These are phyloP conservation scores for Entomobrya multifasciata DNA, from an alignment of 2,888 invertebrate genomes.

Conservation along the genomic window DNA sequence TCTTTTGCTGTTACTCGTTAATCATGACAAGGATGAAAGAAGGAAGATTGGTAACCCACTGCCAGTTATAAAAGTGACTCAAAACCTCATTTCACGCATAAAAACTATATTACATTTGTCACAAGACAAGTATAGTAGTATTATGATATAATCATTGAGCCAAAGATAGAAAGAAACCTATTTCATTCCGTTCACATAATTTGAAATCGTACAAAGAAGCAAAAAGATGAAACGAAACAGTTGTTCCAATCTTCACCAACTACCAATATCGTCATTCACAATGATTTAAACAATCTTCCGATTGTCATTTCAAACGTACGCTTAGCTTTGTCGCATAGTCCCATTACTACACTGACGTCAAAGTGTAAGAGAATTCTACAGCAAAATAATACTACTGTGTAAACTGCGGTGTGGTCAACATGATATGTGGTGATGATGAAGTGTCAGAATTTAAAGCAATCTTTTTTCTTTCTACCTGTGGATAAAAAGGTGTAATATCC, in stretches of 20 bases:
- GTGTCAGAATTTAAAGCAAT: background rate
- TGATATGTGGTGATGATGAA: constrained; percentile 32
- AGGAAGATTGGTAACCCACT: constrained; percentile 48
- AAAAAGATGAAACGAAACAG: constrained; percentile 42
- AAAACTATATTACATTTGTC: constrained; percentile 68
- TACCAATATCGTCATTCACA: background rate
- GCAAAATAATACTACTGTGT: background rate
- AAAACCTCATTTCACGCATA: constrained; percentile 72
- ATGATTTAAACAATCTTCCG: no score
- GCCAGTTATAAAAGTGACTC: constrained; percentile 62
- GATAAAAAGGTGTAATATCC: background rate
- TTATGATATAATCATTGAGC: constrained; percentile 60
- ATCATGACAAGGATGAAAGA: background rate
- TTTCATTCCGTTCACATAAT: constrained; percentile 56
- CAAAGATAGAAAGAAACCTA: constrained; percentile 49
- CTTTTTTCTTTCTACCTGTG: background rate
- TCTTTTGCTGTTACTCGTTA: background rate
- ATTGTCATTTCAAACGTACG: constrained; percentile 3
- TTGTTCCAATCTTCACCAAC: constrained; percentile 30
- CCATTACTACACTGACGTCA: no score
- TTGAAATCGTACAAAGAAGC: no score
- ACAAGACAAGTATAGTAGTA: constrained; percentile 39
- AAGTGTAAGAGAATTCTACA: background rate
- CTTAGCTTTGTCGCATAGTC: background rate
- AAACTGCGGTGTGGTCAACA: constrained; percentile 36